Percentiles rank a stretch among this genome's conserved stretches.
Evolutionary conservation across 2,113 vertebrate genomes (phyloP).

Genomic region (Varanus salvator): DNA sequence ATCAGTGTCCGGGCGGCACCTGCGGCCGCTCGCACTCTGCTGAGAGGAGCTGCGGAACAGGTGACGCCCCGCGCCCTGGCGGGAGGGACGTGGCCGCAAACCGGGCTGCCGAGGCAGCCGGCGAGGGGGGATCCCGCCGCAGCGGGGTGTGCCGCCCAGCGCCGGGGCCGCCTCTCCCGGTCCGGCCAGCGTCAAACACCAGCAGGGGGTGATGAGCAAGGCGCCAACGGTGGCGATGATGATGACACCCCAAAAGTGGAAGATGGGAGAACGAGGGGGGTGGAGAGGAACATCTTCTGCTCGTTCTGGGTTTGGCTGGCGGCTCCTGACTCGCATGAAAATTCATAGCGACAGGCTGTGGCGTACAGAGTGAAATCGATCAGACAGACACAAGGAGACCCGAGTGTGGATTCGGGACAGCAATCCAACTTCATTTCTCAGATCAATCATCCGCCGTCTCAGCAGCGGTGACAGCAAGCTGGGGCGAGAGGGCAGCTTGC

Average conservation of each 20-base stretch:
- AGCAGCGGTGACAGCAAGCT: conserved; percentile 91
- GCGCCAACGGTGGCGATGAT: rapidly evolving
- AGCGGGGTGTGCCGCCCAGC: conserved; percentile 44
- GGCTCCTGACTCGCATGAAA: conserved; percentile 89
- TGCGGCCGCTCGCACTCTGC: conserved; percentile 82
- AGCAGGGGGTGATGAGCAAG: not conserved
- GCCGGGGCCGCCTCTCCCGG: conserved; percentile 34
- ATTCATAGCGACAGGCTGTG: conserved; percentile 98
- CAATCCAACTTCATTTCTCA: conserved; percentile 98
- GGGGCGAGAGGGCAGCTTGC: conserved; percentile 73
- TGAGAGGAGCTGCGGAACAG: conserved; percentile 82
- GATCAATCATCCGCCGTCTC: conserved; percentile 90
- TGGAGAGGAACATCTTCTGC: conserved; percentile 66
- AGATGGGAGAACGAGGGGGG: conserved; percentile 28
- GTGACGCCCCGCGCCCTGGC: conserved; percentile 80
- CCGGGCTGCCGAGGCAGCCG: conserved; percentile 57
- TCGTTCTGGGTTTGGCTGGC: conserved; percentile 82
- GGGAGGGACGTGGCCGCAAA: conserved; percentile 54
- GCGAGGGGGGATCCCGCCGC: not conserved
- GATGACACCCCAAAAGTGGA: not conserved
- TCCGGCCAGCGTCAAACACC: not conserved
- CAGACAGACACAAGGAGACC: conserved; percentile 97
- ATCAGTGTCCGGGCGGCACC: conserved; percentile 86
- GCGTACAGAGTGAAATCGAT: conserved; percentile 95
- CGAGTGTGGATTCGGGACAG: conserved; percentile 94